These are phyloP conservation scores for Hypanus sabinus DNA, from an alignment of 2,113 vertebrate genomes.

Conservation along the genomic window DNA sequence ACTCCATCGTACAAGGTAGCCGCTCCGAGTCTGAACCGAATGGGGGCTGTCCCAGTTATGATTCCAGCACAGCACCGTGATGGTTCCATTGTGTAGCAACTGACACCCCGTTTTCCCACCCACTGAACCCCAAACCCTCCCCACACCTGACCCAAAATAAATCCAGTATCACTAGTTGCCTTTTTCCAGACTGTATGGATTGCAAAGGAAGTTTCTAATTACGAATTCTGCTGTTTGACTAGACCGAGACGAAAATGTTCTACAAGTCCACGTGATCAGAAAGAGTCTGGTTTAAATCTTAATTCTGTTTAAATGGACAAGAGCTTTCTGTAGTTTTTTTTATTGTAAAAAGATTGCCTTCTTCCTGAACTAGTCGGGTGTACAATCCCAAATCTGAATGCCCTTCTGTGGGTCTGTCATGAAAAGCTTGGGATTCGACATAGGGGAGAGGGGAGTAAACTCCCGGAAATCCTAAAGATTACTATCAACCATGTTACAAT, in stretches of 20 bases:
- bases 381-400: not conserved
- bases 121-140: too few species aligned
- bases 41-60: slow-evolving; percentile 95
- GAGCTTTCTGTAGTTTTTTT: not conserved
- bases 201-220: not conserved
- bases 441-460: not conserved
- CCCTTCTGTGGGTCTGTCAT: not conserved
- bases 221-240: not conserved
- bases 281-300: not conserved
- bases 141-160: not conserved
- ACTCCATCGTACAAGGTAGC: slow-evolving; percentile 60
- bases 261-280: not conserved
- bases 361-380: not conserved
- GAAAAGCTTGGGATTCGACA: not conserved
- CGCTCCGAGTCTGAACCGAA: slow-evolving; percentile 89
- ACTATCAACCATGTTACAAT: not conserved
- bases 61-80: slow-evolving; percentile 93
- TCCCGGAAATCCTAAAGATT: not conserved
- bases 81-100: slow-evolving; percentile 83
- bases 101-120: not conserved
- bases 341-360: not conserved
- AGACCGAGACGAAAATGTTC: not conserved
- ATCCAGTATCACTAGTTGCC: too few species aligned
- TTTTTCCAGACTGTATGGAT: not conserved
- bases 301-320: not conserved